A percentile compares a stretch with the other conserved stretches of the same genome.
Evolutionary conservation across 2,888 invertebrate species (phyloP).

Genomic region (Malachius bipustulatus): DNA sequence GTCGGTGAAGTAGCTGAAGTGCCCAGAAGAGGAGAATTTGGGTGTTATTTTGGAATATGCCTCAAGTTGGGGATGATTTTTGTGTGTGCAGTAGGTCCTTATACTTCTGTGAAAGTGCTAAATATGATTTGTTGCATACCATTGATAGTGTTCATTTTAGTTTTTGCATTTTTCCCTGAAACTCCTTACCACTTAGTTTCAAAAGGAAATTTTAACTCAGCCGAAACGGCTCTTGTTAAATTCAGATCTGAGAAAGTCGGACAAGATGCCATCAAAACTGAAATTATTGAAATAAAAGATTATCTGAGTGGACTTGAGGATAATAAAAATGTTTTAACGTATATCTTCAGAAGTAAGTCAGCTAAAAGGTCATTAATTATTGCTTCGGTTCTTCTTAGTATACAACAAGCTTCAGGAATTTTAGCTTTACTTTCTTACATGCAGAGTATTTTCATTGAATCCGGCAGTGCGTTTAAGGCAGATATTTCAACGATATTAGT

Average conservation of each 20-base stretch:
- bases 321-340: not conserved
- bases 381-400: not conserved
- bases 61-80: slow-evolving; percentile 5
- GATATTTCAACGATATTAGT: not conserved
- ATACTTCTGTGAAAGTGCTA: slow-evolving; percentile 4
- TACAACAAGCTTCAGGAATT: not conserved
- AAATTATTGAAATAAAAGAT: not conserved
- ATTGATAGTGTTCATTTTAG: slow-evolving; percentile 3
- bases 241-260: too few species aligned
- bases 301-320: not conserved
- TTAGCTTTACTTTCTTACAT: not conserved
- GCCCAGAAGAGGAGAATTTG: slow-evolving; percentile 13
- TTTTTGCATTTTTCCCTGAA: slow-evolving; percentile 11
- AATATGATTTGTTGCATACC: not conserved
- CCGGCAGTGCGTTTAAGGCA: not conserved
- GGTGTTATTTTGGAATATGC: slow-evolving; percentile 4
- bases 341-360: not conserved
- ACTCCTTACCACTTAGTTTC: slow-evolving; percentile 15
- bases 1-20: slow-evolving; percentile 17
- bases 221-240: slow-evolving; percentile 10
- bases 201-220: slow-evolving; percentile 8
- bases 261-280: not conserved
- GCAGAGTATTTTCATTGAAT: not conserved
- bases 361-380: not conserved
- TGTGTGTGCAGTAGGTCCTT: slow-evolving; percentile 8